Evolutionary conservation across 2,797 vertebrate genomes (phyloP).

Genomic region (Pteronotus mesoamericanus): DNA sequence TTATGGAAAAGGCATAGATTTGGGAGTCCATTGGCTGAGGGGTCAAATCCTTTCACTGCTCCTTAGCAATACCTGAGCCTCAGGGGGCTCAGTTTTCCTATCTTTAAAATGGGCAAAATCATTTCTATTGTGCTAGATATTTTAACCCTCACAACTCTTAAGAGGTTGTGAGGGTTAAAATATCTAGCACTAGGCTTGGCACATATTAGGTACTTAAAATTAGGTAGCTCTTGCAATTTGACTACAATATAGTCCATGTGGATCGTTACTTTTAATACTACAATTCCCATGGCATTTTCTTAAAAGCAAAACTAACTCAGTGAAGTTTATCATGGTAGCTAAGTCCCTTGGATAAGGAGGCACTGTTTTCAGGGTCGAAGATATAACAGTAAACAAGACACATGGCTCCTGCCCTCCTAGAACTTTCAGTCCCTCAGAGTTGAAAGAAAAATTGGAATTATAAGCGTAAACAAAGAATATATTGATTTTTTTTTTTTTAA

Average conservation of each 20-base stretch:
- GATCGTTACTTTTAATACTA: background rate
- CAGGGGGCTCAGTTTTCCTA: background rate
- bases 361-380: background rate
- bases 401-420: background rate
- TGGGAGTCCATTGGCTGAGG: background rate
- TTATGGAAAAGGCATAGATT: background rate
- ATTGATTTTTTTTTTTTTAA: background rate
- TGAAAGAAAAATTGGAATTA: background rate
- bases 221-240: background rate
- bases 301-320: background rate
- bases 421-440: background rate
- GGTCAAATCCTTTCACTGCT: background rate
- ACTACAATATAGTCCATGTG: background rate
- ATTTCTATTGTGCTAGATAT: no score
- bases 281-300: background rate
- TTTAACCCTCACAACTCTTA: no score
- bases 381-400: background rate
- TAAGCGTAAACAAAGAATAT: background rate
- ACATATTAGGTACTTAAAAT: background rate
- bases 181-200: background rate
- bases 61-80: background rate
- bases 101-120: constrained; percentile 13
- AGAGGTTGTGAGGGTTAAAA: background rate
- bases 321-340: background rate
- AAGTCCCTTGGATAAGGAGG: background rate